Evolutionary conservation across 2,888 invertebrate species (phyloP), one percentile per base, ranked within the genome.

Genomic region (Zhuqinia jingwanae): DNA sequence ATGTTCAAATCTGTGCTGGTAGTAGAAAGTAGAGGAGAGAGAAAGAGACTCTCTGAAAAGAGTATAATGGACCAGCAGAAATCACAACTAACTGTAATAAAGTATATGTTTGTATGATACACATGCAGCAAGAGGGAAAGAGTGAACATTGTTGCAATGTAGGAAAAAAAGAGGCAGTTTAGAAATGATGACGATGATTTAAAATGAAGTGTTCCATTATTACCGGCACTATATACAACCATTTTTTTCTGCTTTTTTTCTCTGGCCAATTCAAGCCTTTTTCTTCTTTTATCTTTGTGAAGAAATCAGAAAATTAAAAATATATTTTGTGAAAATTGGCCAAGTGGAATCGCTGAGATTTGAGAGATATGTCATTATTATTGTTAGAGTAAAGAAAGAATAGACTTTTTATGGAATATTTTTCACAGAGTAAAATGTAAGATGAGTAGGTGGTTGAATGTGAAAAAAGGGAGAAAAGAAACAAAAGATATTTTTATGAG

Each of bases 301-400:
- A 78, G n/a, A 63, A 42, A 56, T 60, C 63, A 27, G 25, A 78
- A 78, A 78, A 78, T 78, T 78, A 78, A 78, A 78, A 78, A 45
- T 78, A 78, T 78, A 47, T 77, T 58, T n/a, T 45, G 78, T 27
- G 45, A 27, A 63, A 45, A 58, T 77, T 63, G 63, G 42, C 63
- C 78, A 78, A 78, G 63, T 78, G 78, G 78, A 78, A 78, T 77
- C 60, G 36, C 17, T 13, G 78, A 78, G 78, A 78, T 78, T 68
- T 77, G 77, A 77, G 60, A 77, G 77, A 68, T 36, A 50, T 20
- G 27, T 75, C 75, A 56, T 76, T 56, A 68, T 58, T 58, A 53
- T 27, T 63, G 47, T 60, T 17, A 63, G 63, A 47, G 36, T 27
- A 47, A 60, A 36, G 42, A 5, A 36, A 30, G 30, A 45, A 20